Evolutionary conservation across 2,797 vertebrate genomes (phyloP).

Genomic region (Champsocephalus esox): DNA sequence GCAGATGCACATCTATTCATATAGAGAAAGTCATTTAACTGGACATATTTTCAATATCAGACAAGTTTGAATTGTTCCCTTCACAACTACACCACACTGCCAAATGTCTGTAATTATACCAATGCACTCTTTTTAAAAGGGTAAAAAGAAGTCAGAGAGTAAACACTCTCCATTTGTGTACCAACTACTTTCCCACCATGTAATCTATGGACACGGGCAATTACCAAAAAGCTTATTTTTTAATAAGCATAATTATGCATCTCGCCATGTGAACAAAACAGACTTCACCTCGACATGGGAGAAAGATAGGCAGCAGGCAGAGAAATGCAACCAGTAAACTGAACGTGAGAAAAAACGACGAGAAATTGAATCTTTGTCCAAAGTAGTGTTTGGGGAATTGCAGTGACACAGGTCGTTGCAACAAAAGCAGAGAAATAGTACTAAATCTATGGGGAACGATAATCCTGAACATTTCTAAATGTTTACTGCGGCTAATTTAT

Average conservation of each 20-base stretch:
- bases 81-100: not conserved
- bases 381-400: not conserved
- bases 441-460: not conserved
- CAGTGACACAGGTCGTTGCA: not conserved
- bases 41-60: slow-evolving; percentile 10
- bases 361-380: not conserved
- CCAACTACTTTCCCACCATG: slow-evolving; percentile 20
- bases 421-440: not conserved
- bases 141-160: slow-evolving; percentile 1
- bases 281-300: not conserved
- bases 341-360: not conserved
- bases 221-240: slow-evolving; percentile 47
- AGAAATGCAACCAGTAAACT: slow-evolving; percentile 1
- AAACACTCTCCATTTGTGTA: slow-evolving; percentile 22
- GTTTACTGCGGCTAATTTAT: not conserved
- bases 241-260: slow-evolving; percentile 64
- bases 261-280: slow-evolving; percentile 31
- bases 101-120: slow-evolving; percentile 27
- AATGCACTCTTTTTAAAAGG: not conserved
- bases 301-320: slow-evolving; percentile 14
- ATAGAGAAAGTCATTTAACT: slow-evolving; percentile 8
- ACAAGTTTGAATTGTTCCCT: slow-evolving; percentile 3
- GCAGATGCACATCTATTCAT: slow-evolving; percentile 23
- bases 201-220: slow-evolving; percentile 53
- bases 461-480: not conserved